Conservation (phyloP, 2,888 invertebrate genomes). For the Pemphredon lugubris region DNA sequence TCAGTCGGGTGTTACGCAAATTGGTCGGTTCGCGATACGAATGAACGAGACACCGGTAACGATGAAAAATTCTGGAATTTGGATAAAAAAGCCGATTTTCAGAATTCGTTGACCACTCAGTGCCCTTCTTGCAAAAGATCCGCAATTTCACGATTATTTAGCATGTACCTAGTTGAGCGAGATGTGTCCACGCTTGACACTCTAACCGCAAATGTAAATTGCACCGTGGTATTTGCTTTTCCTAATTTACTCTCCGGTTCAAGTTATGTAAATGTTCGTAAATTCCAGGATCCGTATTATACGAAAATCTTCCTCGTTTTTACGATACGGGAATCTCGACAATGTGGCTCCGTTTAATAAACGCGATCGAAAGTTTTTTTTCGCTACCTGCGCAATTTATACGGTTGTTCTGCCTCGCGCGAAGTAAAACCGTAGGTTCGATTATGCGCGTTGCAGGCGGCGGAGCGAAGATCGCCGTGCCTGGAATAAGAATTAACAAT, state of each 20-base stretch:
- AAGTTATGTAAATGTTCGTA: not conserved
- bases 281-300: not conserved
- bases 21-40: too few relatives aligned
- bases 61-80: too few relatives aligned
- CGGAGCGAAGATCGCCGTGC: conserved; percentile 32
- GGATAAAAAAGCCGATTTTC: too few relatives aligned
- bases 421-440: not conserved
- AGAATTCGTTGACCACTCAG: too few relatives aligned
- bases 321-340: too few relatives aligned
- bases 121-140: too few relatives aligned
- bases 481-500: conserved; percentile 40
- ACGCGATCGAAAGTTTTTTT: not conserved
- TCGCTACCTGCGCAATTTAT: not conserved
- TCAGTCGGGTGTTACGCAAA: too few relatives aligned
- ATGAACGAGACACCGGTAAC: too few relatives aligned
- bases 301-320: not conserved
- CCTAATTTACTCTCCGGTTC: not conserved
- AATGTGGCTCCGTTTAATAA: too few relatives aligned
- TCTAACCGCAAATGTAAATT: not conserved
- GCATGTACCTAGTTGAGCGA: too few relatives aligned
- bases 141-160: too few relatives aligned
- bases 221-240: not conserved
- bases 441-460: conserved; percentile 12
- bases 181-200: not conserved
- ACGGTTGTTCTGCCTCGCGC: not conserved